Conservation (phyloP, 2,797 vertebrate genomes). For the Sebastes baramenuke region DNA sequence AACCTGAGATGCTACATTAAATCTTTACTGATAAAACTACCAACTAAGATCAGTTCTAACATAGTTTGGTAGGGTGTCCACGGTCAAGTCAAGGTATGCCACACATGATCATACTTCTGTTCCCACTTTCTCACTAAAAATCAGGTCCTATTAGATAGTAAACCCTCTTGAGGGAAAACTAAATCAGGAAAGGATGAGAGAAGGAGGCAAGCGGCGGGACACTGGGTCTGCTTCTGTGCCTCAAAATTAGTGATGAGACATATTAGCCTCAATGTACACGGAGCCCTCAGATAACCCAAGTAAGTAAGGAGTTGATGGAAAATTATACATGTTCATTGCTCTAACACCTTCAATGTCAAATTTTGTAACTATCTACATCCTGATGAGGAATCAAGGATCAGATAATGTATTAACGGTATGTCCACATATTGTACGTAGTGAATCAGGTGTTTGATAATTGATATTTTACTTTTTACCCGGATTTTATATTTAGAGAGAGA, state of each 20-base stretch:
- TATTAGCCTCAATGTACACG: constrained; percentile 22
- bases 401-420: too few relatives aligned
- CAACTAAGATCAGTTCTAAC: background rate
- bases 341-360: background rate
- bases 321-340: constrained; percentile 4
- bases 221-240: constrained; percentile 31
- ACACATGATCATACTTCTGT: constrained; percentile 13
- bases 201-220: background rate
- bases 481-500: background rate
- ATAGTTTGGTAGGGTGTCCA: background rate
- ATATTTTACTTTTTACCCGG: background rate
- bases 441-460: background rate
- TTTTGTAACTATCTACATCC: background rate
- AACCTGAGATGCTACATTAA: background rate
- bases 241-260: constrained; percentile 54
- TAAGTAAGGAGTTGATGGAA: constrained; percentile 2
- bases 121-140: constrained; percentile 2
- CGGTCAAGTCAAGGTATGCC: constrained; percentile 14
- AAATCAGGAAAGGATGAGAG: constrained; percentile 39
- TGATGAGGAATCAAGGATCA: background rate
- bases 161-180: constrained; percentile 48
- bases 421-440: background rate
- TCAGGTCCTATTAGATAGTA: constrained; percentile 17
- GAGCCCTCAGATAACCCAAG: constrained; percentile 21
- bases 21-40: background rate